These are phyloP conservation scores for Clamator glandarius DNA, from an alignment of 2,797 vertebrate genomes.

Conservation along the genomic window DNA sequence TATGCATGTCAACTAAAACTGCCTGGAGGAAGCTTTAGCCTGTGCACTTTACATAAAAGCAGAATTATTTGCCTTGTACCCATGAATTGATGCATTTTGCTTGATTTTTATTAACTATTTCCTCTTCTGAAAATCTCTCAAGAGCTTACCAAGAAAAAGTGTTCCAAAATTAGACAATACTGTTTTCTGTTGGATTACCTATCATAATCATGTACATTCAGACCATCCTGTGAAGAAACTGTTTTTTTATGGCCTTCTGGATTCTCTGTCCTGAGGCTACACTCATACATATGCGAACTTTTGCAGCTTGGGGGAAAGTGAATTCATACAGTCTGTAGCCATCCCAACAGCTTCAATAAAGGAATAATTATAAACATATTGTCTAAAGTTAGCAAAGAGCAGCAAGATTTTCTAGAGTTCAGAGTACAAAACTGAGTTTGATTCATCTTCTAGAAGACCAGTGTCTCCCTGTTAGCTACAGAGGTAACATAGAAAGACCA, in stretches of 20 bases:
- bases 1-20: constrained; percentile 9
- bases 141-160: neutral
- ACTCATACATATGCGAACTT: neutral
- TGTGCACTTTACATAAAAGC: neutral
- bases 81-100: neutral
- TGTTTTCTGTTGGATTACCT: neutral
- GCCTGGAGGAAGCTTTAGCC: constrained; percentile 8
- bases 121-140: neutral
- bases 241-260: neutral
- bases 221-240: neutral
- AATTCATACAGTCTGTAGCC: neutral
- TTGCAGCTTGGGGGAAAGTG: neutral
- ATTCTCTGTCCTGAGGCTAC: neutral
- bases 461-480: neutral
- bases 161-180: neutral
- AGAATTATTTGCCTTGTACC: neutral
- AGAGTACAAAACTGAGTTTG: neutral
- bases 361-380: neutral
- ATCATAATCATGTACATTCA: neutral
- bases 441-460: neutral
- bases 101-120: constrained; percentile 1
- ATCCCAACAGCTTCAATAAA: neutral
- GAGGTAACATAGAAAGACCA: neutral
- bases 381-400: neutral
- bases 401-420: neutral